A percentile compares a stretch with the other conserved stretches of the same genome.
Evolutionary conservation across 2,113 vertebrate genomes (phyloP).

Genomic region (Columbina picui): DNA sequence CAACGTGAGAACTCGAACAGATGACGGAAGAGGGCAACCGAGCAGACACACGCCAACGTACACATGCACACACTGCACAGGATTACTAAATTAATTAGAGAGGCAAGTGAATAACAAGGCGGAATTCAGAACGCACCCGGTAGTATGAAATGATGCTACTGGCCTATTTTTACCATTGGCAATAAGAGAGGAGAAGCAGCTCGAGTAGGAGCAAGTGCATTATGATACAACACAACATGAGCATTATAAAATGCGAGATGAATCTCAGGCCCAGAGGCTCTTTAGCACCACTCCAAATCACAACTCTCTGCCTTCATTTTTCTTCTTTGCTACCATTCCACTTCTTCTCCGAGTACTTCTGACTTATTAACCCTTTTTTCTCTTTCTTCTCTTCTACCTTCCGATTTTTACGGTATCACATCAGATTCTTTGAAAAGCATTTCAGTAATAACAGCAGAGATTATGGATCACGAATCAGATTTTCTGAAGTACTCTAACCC

Average conservation of each 20-base stretch:
- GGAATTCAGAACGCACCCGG: not conserved
- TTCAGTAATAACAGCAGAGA: not conserved
- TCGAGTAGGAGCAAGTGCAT: slow-evolving; percentile 32
- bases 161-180: slow-evolving; percentile 13
- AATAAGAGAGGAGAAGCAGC: not conserved
- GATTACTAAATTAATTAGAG: slow-evolving; percentile 7
- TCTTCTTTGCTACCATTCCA: slow-evolving; percentile 48
- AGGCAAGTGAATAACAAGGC: not conserved
- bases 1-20: not conserved
- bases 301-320: slow-evolving; percentile 58
- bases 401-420: not conserved
- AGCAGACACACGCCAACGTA: not conserved
- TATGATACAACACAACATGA: slow-evolving; percentile 55
- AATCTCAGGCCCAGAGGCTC: slow-evolving; percentile 66
- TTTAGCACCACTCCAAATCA: slow-evolving; percentile 56
- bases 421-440: not conserved
- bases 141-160: not conserved
- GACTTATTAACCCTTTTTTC: slow-evolving; percentile 58
- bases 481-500: not conserved
- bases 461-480: not conserved
- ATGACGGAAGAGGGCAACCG: slow-evolving; percentile 9
- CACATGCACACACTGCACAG: not conserved
- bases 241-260: slow-evolving; percentile 60
- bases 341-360: slow-evolving; percentile 46
- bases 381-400: slow-evolving; percentile 25